phyloP scores from a whole-genome alignment of 2,797 vertebrate species.

The Peromyscus eremicus region DNA sequence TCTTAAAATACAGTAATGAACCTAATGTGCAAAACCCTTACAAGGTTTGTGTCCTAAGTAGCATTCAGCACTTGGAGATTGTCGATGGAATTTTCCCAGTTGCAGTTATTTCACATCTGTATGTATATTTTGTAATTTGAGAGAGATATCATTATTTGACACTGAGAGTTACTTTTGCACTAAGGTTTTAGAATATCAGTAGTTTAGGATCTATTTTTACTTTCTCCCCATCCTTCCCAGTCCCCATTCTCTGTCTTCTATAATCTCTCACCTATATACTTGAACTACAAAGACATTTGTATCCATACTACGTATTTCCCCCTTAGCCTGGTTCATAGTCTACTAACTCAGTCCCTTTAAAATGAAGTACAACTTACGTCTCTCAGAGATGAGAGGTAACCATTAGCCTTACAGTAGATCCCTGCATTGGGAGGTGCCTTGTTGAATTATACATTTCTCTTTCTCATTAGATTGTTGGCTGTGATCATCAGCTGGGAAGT shows the following conservation, averaged over 20 bases:
- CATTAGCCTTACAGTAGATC: slow-evolving; percentile 64
- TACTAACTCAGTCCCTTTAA: slow-evolving; percentile 62
- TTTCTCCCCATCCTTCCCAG: background rate
- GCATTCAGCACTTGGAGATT: background rate
- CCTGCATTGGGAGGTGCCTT: slow-evolving; percentile 60
- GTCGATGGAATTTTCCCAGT: background rate
- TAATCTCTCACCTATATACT: slow-evolving; percentile 66
- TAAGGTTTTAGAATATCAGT: background rate
- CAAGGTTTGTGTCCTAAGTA: background rate
- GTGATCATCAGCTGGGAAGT: slow-evolving; percentile 97
- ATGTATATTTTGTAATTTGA: background rate
- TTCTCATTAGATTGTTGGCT: slow-evolving; percentile 95
- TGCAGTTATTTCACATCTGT: background rate
- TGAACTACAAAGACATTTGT: slow-evolving; percentile 77
- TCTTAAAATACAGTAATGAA: background rate
- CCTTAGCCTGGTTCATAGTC: slow-evolving; percentile 60
- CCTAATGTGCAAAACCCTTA: background rate
- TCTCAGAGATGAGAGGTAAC: slow-evolving; percentile 61
- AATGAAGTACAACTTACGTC: slow-evolving; percentile 72
- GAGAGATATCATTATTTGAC: background rate
- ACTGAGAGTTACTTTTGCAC: background rate
- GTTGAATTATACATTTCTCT: slow-evolving; percentile 85
- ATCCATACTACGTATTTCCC: slow-evolving; percentile 61
- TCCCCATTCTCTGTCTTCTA: background rate
- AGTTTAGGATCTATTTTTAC: background rate